A percentile compares a stretch with the other conserved stretches of the same genome.
Conservation (phyloP, 2,797 vertebrate species). For the Pelodytes ibericus region DNA sequence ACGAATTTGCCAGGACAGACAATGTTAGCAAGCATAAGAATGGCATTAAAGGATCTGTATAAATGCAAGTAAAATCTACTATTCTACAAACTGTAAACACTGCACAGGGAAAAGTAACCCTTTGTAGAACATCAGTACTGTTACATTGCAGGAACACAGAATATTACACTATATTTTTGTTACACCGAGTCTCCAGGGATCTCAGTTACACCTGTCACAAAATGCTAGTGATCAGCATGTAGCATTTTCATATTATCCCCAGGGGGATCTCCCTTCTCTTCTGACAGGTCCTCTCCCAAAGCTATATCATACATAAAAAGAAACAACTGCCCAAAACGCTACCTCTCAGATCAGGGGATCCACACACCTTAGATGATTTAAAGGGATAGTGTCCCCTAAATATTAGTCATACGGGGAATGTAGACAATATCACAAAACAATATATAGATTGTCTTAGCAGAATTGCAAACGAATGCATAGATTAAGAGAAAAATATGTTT, state of each 20-base stretch:
- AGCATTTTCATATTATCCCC: conserved; percentile 17
- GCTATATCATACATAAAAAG: neutral
- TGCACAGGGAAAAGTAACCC: too few relatives aligned
- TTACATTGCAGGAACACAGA: neutral
- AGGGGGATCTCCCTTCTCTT: neutral
- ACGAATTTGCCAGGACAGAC: too few relatives aligned
- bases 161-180: neutral
- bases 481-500: too few relatives aligned
- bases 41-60: too few relatives aligned
- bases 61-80: too few relatives aligned
- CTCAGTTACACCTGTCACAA: neutral
- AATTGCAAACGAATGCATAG: too few relatives aligned
- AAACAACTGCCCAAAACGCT: neutral
- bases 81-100: too few relatives aligned
- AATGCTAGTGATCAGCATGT: neutral
- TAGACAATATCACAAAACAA: too few relatives aligned
- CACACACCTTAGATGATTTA: neutral
- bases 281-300: conserved; percentile 20
- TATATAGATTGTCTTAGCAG: too few relatives aligned
- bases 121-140: too few relatives aligned
- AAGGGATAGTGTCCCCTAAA: neutral
- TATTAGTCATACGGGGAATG: too few relatives aligned
- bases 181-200: neutral
- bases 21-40: too few relatives aligned
- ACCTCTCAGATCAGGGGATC: neutral